Base-by-base conservation (phyloP, 1,140 invertebrate genomes). In the Odontomachus brunneus region DNA sequence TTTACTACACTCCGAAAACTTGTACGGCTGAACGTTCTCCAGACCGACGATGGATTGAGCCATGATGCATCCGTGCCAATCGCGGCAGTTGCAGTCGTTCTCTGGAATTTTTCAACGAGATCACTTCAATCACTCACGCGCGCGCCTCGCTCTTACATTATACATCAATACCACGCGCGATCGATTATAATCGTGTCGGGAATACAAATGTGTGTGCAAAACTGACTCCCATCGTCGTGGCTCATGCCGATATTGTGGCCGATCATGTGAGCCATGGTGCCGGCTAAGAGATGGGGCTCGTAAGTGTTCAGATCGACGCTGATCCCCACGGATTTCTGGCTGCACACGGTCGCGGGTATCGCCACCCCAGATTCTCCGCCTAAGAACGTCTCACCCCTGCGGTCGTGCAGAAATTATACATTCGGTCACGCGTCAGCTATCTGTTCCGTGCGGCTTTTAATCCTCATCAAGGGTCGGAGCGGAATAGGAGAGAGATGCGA, bases 61-160 rank as follows among this genome's bases (percentile, higher is more conserved):
- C 98, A 99, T 99, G 91, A 99, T 98, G 94, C 98, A 99, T 60
- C 98, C 98, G 93, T 98, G 98, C 98, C 98, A 98, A 94, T 98
- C 98, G 55, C 96, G 95, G 94, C 98, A 99, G 90, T 96, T 96
- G 94, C 98, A 98, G 90, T 97, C 96, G 49, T 94, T 94, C 82
- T 94, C 96, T 96, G 88, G 12, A 29, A 85, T 75, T 71, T 24
- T 59, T 71, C 38, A 14, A 80, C 38, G 17, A 11, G 14, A 78
- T 17, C 7, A 19, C 22, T 66, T 74, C 26, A 55, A 1, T 48
- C 12, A 15, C 5, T 49, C 2, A 15, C 15, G 38, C 9, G 3
- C 38, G 9, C 38, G 9, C 38, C 38, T 44, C 38, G 38, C 38
- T 44, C 38, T 44, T 33, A 33, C 29, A 5, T 5, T 33, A 2